Base-by-base conservation (phyloP, 2,888 invertebrate genomes). In the Micoletzkya japonica region DNA sequence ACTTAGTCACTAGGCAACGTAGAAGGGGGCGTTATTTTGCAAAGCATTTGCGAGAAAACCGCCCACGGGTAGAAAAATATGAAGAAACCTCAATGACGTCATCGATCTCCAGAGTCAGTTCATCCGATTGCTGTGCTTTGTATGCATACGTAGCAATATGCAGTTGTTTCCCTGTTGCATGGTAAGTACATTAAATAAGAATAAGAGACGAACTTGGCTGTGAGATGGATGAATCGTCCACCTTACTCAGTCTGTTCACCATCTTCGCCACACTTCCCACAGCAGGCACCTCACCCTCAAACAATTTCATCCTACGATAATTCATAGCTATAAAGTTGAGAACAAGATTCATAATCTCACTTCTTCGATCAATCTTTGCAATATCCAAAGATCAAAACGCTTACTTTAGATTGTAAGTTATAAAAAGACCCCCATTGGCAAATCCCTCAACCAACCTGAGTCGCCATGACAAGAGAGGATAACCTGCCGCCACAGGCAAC, bases 111-210 rank as follows among this genome's bases (percentile, higher is more conserved):
- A 97, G 89, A 77, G 90, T 90, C 79, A 97, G 88, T 87, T 97
- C 97, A 88, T 97, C 97, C 72, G 92, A 92, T 86, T 95, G 94
- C 76, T 92, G 92, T 69, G 95, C 94, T 82, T 91, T 91, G 87
- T 97, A 97, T 14, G 80, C 56, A 57, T 72, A 79, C 7, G 71
- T 61, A 52, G 63, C 77, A 17, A 77, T 70, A 26, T 60, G 74
- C 1, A 72, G 50, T 50, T 70, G 71, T 20, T 50, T 64, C 52
- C 52, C 64, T 64, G 52, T 10, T 52, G 37, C 3, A 24, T 24
- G 37, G 10, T 37, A 44, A 24, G 36, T n/a, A 26, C 24, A 26
- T 14, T 10, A 7, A 60, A 39, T 39, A 24, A 37, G 14, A 24
- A 20, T 36, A n/a, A 36, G 14, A n/a, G 2, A 36, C 2, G 58